Percentiles rank a stretch among this genome's conserved stretches.
These are phyloP conservation scores for Oncopeltus fasciatus DNA, from an alignment of 1,140 invertebrate species.

Conservation along the genomic window DNA sequence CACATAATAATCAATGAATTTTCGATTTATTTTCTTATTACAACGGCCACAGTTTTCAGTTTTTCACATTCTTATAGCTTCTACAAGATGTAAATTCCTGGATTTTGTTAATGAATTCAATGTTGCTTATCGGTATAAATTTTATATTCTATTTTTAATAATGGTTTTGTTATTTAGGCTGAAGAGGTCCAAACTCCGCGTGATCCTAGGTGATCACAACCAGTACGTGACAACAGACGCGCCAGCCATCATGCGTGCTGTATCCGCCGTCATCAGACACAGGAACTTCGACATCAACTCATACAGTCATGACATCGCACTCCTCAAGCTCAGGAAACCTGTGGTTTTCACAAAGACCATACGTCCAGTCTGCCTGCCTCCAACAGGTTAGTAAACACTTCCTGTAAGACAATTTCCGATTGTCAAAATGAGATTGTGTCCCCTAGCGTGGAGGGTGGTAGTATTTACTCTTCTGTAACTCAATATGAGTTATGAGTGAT, in stretches of 20 bases:
- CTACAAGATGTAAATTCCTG: no score
- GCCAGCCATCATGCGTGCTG: constrained; percentile 58
- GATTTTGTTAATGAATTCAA: no score
- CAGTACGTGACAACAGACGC: constrained; percentile 61
- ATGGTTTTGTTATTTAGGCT: constrained; percentile 35
- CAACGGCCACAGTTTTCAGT: no score
- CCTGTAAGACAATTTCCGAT: no score
- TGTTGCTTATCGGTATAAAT: no score
- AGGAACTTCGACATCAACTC: constrained; percentile 66
- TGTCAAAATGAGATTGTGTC: no score
- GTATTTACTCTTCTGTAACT: no score
- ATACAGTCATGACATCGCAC: constrained; percentile 75
- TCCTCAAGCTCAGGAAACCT: constrained; percentile 58
- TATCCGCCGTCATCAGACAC: constrained; percentile 60
- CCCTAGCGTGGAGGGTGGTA: no score
- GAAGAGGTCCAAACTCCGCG: constrained; percentile 58
- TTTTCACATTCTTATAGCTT: no score
- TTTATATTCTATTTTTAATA: neutral
- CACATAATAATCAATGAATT: no score
- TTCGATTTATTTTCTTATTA: no score
- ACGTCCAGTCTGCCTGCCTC: constrained; percentile 62
- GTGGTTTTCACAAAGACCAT: constrained; percentile 64
- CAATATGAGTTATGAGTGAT: no score
- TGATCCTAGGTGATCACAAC: constrained; percentile 67
- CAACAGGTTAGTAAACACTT: constrained; percentile 34